Conservation (phyloP, 2,888 invertebrate genomes). For the Dryocosmus kuriphilus region DNA sequence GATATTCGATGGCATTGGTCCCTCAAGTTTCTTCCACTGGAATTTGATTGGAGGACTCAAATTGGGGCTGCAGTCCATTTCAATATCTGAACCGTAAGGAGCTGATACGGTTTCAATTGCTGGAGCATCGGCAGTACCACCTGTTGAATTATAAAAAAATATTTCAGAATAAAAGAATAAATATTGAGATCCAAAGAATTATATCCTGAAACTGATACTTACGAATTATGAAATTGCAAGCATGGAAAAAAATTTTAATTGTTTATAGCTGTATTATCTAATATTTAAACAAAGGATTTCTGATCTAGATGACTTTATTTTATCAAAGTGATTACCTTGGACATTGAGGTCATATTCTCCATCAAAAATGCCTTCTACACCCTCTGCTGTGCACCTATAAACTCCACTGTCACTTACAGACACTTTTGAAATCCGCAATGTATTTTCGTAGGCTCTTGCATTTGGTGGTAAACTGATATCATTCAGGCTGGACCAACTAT, state of each 20-base stretch:
- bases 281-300: background rate
- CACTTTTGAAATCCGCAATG: constrained; percentile 81
- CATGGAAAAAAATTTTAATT: constrained; percentile 26
- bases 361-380: constrained; percentile 78
- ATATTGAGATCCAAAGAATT: background rate
- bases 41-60: constrained; percentile 83
- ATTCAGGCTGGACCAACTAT: constrained; percentile 81
- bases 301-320: background rate
- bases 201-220: constrained; percentile 17
- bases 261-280: background rate
- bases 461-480: constrained; percentile 80
- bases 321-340: constrained; percentile 78
- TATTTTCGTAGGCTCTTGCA: constrained; percentile 80
- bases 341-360: constrained; percentile 81
- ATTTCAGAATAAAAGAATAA: background rate
- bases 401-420: constrained; percentile 82
- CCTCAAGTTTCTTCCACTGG: constrained; percentile 88
- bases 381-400: constrained; percentile 84
- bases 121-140: constrained; percentile 70
- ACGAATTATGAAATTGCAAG: constrained; percentile 46
- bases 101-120: constrained; percentile 81
- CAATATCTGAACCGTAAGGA: constrained; percentile 82
- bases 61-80: constrained; percentile 85
- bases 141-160: constrained; percentile 49
- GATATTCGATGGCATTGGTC: constrained; percentile 79